Percentiles rank a stretch among this genome's conserved stretches.
phyloP scores from a whole-genome alignment of 1,140 invertebrate genomes.

The Olivierus martensii region DNA sequence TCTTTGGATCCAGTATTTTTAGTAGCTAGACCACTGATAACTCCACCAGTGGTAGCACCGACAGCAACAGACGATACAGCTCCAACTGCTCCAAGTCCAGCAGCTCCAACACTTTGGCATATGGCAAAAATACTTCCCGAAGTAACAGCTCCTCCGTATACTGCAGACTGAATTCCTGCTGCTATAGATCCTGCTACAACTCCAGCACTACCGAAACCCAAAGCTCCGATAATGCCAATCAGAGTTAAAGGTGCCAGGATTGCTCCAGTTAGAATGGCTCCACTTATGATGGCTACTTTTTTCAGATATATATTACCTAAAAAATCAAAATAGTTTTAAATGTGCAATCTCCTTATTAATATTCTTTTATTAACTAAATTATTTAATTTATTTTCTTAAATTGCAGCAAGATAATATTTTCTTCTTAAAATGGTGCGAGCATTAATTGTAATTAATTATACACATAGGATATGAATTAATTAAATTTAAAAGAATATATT shows the following conservation, averaged over 20 bases:
- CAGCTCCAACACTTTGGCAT: constrained; percentile 2
- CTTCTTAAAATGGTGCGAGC: too few relatives aligned
- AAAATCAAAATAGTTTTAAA: too few relatives aligned
- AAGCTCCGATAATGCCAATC: background rate
- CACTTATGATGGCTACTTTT: too few relatives aligned
- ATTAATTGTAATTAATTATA: too few relatives aligned
- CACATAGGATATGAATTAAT: too few relatives aligned
- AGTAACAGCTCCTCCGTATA: background rate
- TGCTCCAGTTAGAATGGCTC: background rate
- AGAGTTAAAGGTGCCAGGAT: background rate
- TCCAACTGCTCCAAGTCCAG: background rate
- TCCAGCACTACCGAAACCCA: constrained; percentile 1
- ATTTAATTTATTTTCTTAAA: too few relatives aligned
- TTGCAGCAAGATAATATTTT: too few relatives aligned
- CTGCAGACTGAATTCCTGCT: background rate
- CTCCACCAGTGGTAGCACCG: background rate
- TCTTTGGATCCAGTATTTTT: background rate
- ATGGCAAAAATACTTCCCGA: constrained; percentile 5
- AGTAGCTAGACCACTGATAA: background rate
- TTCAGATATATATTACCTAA: too few relatives aligned
- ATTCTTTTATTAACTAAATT: too few relatives aligned
- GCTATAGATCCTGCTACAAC: constrained; percentile 4
- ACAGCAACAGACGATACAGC: background rate
- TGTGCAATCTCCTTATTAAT: too few relatives aligned
- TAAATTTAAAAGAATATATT: too few relatives aligned